These are phyloP conservation scores for Antechinus flavipes DNA, from an alignment of 2,113 vertebrate genomes.

Conservation along the genomic window DNA sequence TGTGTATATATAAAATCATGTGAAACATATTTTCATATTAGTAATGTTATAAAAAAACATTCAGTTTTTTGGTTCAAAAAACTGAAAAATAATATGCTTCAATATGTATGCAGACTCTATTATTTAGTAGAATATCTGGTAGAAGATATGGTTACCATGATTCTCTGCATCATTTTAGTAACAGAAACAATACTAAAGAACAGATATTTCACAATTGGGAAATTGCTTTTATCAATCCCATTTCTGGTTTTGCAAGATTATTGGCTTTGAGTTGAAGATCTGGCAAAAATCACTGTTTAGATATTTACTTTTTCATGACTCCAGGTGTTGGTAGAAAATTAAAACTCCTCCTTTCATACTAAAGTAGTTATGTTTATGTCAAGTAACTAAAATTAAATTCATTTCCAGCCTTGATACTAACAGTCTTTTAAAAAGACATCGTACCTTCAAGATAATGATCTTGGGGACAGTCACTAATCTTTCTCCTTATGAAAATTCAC, in stretches of 20 bases:
- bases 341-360: constrained; percentile 36
- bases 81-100: background rate
- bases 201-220: constrained; percentile 15
- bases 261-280: background rate
- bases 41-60: background rate
- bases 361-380: constrained; percentile 19
- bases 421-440: background rate
- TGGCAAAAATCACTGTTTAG: constrained; percentile 1
- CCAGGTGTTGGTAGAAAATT: background rate
- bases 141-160: background rate
- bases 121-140: background rate
- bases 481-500: background rate
- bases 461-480: background rate
- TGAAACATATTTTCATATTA: background rate
- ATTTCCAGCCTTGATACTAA: background rate
- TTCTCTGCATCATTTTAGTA: constrained; percentile 23
- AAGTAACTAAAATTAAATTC: constrained; percentile 2
- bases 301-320: background rate
- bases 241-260: constrained; percentile 21
- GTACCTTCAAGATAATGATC: background rate
- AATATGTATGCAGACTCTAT: background rate
- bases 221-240: constrained; percentile 18
- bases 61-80: background rate
- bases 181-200: constrained; percentile 14
- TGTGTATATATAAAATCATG: background rate